Percentiles rank a stretch among this genome's conserved stretches.
Evolutionary conservation across 2,113 vertebrate species (phyloP).

Genomic region (Casuarius casuarius): DNA sequence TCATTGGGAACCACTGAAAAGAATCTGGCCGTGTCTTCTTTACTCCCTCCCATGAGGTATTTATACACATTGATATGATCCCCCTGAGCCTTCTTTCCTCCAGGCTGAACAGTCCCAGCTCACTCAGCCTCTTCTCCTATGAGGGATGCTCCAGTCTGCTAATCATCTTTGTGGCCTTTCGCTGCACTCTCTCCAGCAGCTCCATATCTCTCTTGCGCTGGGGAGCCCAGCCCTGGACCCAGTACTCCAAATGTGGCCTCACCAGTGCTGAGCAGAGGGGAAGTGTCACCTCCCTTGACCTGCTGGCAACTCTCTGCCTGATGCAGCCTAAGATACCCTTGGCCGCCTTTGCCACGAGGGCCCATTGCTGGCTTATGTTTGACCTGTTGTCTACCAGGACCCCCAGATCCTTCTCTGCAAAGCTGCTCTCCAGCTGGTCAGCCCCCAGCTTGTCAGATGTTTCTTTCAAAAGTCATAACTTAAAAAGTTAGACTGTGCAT

Average conservation of each 20-base stretch:
- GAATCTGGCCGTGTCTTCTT: too few relatives aligned
- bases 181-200: not conserved
- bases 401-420: too few relatives aligned
- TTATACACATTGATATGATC: not conserved
- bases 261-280: not conserved
- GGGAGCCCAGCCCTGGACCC: not conserved
- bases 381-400: too few relatives aligned
- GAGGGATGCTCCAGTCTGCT: not conserved
- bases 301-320: not conserved
- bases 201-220: not conserved
- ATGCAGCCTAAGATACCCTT: not conserved
- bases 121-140: not conserved
- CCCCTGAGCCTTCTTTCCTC: not conserved
- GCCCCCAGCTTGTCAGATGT: not conserved
- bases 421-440: too few relatives aligned
- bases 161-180: not conserved
- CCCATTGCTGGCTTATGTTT: too few relatives aligned
- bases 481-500: not conserved
- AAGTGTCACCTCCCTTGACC: not conserved
- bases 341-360: too few relatives aligned
- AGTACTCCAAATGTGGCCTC: not conserved
- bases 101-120: not conserved
- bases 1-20: too few relatives aligned
- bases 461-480: not conserved
- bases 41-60: too few relatives aligned